Base-by-base conservation (phyloP, 1,140 invertebrate genomes). In the Spodoptera frugiperda region DNA sequence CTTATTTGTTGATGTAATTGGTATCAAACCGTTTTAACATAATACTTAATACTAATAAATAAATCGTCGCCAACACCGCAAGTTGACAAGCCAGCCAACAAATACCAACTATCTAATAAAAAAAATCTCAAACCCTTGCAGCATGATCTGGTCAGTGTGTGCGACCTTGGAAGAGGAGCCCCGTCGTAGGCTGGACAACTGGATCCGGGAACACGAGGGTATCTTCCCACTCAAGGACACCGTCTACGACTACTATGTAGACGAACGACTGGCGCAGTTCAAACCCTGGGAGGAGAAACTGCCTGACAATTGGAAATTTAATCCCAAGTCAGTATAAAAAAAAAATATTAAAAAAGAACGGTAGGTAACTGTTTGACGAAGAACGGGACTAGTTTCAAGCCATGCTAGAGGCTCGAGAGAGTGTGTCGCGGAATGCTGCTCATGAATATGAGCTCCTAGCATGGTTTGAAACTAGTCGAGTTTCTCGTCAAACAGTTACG, bases 191-290 rank as follows among this genome's bases (percentile, higher is more conserved):
- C 94, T 98, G 67, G 97, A 98, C 94, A 96, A 95, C 82, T 97
- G 96, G 91, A 95, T 98, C 39, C 95, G 97, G 73, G 97, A 98
- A 93, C 95, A 97, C 85, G 97, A 98, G 87, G 96, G 96, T 9
- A 95, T 96, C 1, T 98, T 98, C 91, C 97, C 97, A 0, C 95
- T 98, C 25, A 97, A 97, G 82, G 97, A 98, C 84, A 97, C 97
- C 0, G 95, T 98, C 3, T 98, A 97, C 94, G 97, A 98, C 89
- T 98, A 98, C 93, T 97, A 95, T 89, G 96, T 98, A 3, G 97
- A 98, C 86, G 93, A 95, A 14, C 95, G 95, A 73, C 95, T 96
- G 54, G 95, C 95, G 55, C 93, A 93, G 70, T 97, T 97, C 92
- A 92, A 96, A 48, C 95, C 96, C 19, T 98, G 98, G 97, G 96